Evolutionary conservation across 2,113 vertebrate species (phyloP).

Genomic region (Entosphenus tridentatus): DNA sequence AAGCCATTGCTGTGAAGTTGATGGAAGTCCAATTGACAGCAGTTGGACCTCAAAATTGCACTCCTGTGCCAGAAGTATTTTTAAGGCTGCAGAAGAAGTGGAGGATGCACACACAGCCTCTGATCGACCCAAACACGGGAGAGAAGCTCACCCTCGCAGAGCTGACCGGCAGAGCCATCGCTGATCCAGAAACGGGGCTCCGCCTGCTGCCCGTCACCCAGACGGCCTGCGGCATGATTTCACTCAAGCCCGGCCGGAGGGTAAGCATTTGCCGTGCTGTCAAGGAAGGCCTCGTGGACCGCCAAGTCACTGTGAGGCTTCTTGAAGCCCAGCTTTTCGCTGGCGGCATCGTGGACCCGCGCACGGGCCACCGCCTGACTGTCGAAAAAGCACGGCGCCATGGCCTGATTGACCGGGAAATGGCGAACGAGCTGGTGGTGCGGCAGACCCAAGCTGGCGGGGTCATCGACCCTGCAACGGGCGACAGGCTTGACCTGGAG

Average conservation of each 20-base stretch:
- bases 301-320: slow-evolving; percentile 36
- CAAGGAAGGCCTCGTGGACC: slow-evolving; percentile 63
- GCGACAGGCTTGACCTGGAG: slow-evolving; percentile 38
- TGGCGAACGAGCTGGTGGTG: slow-evolving; percentile 42
- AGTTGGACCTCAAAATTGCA: no score
- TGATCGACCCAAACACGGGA: slow-evolving; percentile 65
- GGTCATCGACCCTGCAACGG: slow-evolving; percentile 35
- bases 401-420: slow-evolving; percentile 49
- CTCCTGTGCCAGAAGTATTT: no score
- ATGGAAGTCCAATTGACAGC: slow-evolving; percentile 36
- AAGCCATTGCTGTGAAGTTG: slow-evolving; percentile 42
- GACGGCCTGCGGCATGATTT: slow-evolving; percentile 45
- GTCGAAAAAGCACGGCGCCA: slow-evolving; percentile 40
- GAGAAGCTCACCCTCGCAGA: slow-evolving; percentile 39
- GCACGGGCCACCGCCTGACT: slow-evolving; percentile 49
- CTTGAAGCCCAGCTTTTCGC: slow-evolving; percentile 76
- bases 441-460: slow-evolving; percentile 54
- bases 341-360: slow-evolving; percentile 66
- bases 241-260: slow-evolving; percentile 39
- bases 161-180: slow-evolving; percentile 34
- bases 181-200: slow-evolving; percentile 33
- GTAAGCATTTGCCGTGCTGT: slow-evolving; percentile 53
- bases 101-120: slow-evolving; percentile 11
- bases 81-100: no score
- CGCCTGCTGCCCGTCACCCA: slow-evolving; percentile 54